Percentiles rank a stretch among this genome's conserved stretches.
These are phyloP conservation scores for Portunus trituberculatus DNA, from an alignment of 1,140 invertebrate species.

Conservation along the genomic window DNA sequence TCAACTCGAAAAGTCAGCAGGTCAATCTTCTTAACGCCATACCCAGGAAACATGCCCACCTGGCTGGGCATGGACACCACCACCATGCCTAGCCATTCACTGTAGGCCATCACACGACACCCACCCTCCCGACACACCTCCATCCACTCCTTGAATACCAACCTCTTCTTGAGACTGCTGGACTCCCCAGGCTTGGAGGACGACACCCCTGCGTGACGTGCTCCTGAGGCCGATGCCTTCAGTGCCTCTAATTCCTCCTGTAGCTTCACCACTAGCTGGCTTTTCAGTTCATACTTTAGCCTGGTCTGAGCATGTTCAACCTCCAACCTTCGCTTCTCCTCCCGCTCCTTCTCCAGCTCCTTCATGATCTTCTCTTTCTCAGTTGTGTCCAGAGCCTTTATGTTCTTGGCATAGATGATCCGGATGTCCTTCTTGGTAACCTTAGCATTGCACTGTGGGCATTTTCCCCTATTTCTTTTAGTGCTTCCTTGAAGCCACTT, in stretches of 20 bases:
- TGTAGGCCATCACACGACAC: conserved; percentile 89
- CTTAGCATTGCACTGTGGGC: conserved; percentile 93
- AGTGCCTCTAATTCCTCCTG: conserved; percentile 71
- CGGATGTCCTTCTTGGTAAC: conserved; percentile 88
- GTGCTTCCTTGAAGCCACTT: conserved; percentile 86
- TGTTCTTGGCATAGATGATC: conserved; percentile 86
- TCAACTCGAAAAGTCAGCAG: conserved; percentile 80
- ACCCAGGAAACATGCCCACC: conserved; percentile 87
- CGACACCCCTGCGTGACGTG: not conserved
- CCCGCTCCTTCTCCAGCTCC: conserved; percentile 82
- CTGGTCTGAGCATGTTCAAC: conserved; percentile 80
- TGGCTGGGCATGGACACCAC: conserved; percentile 87
- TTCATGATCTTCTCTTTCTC: conserved; percentile 84
- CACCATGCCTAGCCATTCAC: conserved; percentile 84
- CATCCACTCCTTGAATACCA: not conserved
- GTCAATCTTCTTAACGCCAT: conserved; percentile 89
- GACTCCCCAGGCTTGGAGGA: not conserved
- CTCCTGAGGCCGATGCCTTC: not conserved
- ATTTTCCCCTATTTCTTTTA: conserved; percentile 80
- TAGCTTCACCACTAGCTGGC: conserved; percentile 80
- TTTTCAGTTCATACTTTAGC: conserved; percentile 79
- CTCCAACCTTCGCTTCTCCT: conserved; percentile 80
- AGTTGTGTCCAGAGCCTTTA: conserved; percentile 85
- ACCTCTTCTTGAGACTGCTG: not conserved
- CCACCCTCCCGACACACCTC: conserved; percentile 81